Conservation (phyloP, 2,797 vertebrate species). For the Enteromius treurensis region DNA sequence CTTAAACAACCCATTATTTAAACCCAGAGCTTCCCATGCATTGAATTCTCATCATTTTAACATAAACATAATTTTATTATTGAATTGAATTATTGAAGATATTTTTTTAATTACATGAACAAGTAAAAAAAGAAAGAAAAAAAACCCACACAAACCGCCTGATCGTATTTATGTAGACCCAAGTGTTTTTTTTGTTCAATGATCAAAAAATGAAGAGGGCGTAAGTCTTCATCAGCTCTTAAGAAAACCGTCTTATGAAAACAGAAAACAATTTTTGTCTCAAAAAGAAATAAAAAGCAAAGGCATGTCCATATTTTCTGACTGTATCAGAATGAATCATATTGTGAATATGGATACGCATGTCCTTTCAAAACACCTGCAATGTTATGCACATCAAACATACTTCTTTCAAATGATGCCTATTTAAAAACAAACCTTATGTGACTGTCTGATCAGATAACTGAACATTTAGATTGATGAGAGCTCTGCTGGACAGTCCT, state of each 20-base stretch:
- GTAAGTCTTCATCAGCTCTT: neutral
- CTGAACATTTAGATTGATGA: conserved; percentile 63
- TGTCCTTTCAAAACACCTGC: conserved; percentile 70
- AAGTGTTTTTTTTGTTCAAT: neutral
- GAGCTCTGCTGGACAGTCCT: conserved; percentile 70
- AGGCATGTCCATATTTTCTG: conserved; percentile 15
- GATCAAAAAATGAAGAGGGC: neutral
- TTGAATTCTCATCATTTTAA: neutral
- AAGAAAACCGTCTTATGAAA: neutral
- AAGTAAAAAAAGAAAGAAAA: neutral
- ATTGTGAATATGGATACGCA: conserved; percentile 59
- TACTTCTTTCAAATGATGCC: conserved; percentile 69
- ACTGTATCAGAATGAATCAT: conserved; percentile 25
- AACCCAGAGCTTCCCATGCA: conserved; percentile 37
- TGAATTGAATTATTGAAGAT: neutral
- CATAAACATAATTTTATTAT: neutral
- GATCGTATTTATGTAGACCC: conserved; percentile 7
- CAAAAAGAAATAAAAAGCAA: conserved; percentile 17
- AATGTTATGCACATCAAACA: conserved; percentile 72
- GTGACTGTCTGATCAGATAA: conserved; percentile 63
- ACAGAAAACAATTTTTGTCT: conserved; percentile 13
- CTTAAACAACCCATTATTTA: conserved; percentile 10
- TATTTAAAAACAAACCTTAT: conserved; percentile 70
- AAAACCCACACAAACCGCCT: neutral
- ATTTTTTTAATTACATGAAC: neutral